Conservation (phyloP, 2,888 invertebrate species). For the Periphyllus acericola region DNA sequence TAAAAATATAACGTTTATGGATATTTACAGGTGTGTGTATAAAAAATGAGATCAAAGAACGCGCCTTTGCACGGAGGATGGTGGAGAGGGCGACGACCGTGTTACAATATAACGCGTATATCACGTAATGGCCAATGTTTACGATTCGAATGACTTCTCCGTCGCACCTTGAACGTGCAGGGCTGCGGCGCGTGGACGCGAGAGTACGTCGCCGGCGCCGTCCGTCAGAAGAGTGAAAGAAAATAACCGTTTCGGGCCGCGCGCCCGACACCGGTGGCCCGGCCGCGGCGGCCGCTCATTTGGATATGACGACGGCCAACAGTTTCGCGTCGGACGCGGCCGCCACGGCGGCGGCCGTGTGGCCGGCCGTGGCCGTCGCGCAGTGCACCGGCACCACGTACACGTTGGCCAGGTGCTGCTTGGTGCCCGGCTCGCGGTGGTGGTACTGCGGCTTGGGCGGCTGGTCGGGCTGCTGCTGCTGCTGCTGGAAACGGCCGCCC, state of each 20-base stretch:
- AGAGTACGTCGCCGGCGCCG: too few relatives aligned
- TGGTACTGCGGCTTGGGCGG: neutral
- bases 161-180: too few relatives aligned
- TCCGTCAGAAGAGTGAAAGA: too few relatives aligned
- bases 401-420: constrained; percentile 36
- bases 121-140: too few relatives aligned
- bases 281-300: neutral
- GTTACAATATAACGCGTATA: neutral
- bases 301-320: constrained; percentile 11
- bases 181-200: too few relatives aligned
- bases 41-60: constrained; percentile 3
- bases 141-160: too few relatives aligned
- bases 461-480: neutral
- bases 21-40: neutral
- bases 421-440: neutral
- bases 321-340: constrained; percentile 15
- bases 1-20: neutral
- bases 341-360: neutral
- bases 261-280: neutral
- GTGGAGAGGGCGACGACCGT: neutral
- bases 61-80: neutral
- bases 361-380: neutral
- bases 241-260: too few relatives aligned
- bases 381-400: constrained; percentile 53
- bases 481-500: neutral